Evolutionary conservation across 2,888 invertebrate genomes (phyloP).

Genomic region (Drosophila kuntzei): DNA sequence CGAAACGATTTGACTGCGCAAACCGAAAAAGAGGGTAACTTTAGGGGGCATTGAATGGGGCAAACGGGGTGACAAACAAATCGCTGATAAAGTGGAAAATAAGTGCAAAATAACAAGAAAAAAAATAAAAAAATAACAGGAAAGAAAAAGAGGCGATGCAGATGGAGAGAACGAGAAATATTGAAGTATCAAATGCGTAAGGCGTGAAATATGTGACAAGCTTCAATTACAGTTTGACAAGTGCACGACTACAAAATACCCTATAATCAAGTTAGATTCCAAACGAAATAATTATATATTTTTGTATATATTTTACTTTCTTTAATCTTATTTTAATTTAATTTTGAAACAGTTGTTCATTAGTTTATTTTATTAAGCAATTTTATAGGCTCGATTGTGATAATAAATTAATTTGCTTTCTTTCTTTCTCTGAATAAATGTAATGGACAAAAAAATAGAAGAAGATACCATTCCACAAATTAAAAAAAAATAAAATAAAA

Average conservation of each 20-base stretch:
- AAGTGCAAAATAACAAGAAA: constrained; percentile 53
- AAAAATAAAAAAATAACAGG: not conserved
- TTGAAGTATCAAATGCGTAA: constrained; percentile 7
- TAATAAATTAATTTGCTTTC: not conserved
- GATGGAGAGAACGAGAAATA: not conserved
- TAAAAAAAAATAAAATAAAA: not conserved
- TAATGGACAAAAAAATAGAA: not conserved
- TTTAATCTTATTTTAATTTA: no score
- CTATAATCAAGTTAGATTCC: constrained; percentile 1
- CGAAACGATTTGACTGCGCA: constrained; percentile 79
- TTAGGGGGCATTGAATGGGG: not conserved
- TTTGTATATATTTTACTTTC: no score
- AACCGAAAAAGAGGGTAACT: constrained; percentile 13
- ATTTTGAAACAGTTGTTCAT: not conserved
- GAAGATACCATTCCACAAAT: not conserved
- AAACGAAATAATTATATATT: no score
- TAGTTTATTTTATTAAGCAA: not conserved
- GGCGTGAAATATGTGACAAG: constrained; percentile 1
- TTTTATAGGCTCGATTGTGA: not conserved
- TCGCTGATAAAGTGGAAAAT: constrained; percentile 78
- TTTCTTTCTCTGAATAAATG: not conserved
- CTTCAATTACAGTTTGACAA: not conserved
- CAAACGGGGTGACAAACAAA: constrained; percentile 51
- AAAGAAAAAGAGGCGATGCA: not conserved
- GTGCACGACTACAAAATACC: not conserved